Conservation (phyloP, 2,797 vertebrate genomes). For the Mallotus villosus region DNA sequence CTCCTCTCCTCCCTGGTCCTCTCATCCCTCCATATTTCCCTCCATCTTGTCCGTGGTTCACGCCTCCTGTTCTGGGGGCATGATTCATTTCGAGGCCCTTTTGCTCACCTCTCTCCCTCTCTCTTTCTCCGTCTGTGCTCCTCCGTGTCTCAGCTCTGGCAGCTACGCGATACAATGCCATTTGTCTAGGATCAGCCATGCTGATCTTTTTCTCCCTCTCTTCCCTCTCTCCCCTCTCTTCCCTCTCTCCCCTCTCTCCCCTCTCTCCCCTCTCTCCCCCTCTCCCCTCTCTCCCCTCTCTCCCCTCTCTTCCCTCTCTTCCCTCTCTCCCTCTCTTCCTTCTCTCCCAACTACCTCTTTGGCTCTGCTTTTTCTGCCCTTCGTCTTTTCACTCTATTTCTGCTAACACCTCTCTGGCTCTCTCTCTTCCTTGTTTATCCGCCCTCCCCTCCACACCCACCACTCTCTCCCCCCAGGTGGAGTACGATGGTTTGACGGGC, state of each 20-base stretch:
- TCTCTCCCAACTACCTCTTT: slow-evolving; percentile 6
- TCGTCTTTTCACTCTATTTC: background rate
- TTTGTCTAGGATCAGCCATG: background rate
- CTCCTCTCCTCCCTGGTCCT: background rate
- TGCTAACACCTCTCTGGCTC: slow-evolving; percentile 19
- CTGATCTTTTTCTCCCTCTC: slow-evolving; percentile 9
- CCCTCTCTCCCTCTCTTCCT: slow-evolving; percentile 10
- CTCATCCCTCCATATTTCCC: background rate
- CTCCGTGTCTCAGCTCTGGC: background rate
- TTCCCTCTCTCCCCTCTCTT: background rate
- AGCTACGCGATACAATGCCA: background rate
- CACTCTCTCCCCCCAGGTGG: slow-evolving; percentile 74
- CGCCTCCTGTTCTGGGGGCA: background rate
- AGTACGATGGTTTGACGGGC: slow-evolving; percentile 88
- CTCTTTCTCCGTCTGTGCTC: slow-evolving; percentile 2
- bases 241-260: too few species aligned
- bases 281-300: slow-evolving; percentile 14
- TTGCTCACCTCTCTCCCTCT: slow-evolving; percentile 11
- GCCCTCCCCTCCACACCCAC: slow-evolving; percentile 14
- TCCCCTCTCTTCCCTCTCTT: slow-evolving; percentile 27
- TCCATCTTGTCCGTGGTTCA: background rate
- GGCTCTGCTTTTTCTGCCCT: slow-evolving; percentile 9
- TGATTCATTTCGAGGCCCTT: background rate
- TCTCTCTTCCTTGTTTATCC: slow-evolving; percentile 15
- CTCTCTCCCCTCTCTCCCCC: background rate